Base-by-base conservation (phyloP, 2,797 vertebrate species). In the Sebastes alutus region DNA sequence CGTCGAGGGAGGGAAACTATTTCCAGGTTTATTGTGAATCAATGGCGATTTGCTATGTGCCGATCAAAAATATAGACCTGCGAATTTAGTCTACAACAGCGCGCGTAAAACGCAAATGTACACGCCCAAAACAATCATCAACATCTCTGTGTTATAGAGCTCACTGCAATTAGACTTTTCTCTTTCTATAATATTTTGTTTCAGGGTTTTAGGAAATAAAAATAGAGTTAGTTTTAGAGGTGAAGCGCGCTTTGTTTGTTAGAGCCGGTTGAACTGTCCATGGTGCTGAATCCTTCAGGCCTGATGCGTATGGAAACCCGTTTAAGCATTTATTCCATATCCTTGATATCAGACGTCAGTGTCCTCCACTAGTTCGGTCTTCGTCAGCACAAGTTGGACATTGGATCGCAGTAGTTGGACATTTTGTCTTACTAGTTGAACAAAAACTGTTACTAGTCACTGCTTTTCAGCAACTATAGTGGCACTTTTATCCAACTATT, bases 21-120 rank as follows among this genome's bases (percentile, higher is more conserved):
- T 90, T 77, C 73, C n/a, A 81, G 63, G 78, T 90, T 93, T 90
- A 89, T 89, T 83, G 89, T 90, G 80, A 89, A 84, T 93, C 90
- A 79, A 88, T 88, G 83, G 69, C 76, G 85, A 88, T 83, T 89
- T 90, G 79, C 82, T 66, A 52, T 58, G 81, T 81, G 84, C 80
- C 83, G 68, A 84, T 90, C 77, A 89, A 78, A 92, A 80, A 85
- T 87, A 80, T 78, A 84, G 86, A 85, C 80, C 75, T 65, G 42
- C 69, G 58, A 72, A 83, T 90, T 55, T 35, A 72, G 59, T 79
- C 84, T 60, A 81, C 58, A 84, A 59, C 77, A 58, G 30, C 63
- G 38, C 9, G 66, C 18, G 42, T 78, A 75, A 75, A 79, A 38
- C 29, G 58, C 54, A 70, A 55, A 74, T 60, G 55, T 52, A 38